Base-by-base conservation (phyloP, 2,888 invertebrate genomes). In the Nomada goodeniana region DNA sequence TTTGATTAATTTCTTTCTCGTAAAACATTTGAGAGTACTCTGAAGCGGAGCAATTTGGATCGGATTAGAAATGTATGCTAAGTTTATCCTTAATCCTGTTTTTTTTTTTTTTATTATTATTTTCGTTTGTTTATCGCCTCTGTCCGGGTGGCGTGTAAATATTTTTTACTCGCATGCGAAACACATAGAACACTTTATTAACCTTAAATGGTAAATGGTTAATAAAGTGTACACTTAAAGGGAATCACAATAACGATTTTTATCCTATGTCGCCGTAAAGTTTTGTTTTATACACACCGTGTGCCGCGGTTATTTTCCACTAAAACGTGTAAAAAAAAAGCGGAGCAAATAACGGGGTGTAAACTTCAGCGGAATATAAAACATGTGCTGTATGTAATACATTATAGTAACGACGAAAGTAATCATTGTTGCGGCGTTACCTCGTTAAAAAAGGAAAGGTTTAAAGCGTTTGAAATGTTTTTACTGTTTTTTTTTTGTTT, bases 381-480 rank as follows among this genome's bases (percentile, higher is more conserved):
- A 42, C 20, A 15, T 20, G 20, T 20, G 9, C 5, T n/a, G 23
- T 57, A 13, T 26, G 10, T 23, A 20, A 44, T 20, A 11, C 20
- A 20, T 36, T 36, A 36, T 36, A 36, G 20, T n/a, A 63, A 44
- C 20, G 15, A 63, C 7, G 47, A 47, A 26, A 63, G 47, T 47
- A 26, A 61, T 29, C 26, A 13, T 29, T 64, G 18, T 50, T 10
- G 26, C 18, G 29, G 50, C 36, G 23, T 71, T 71, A 71, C 42
- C 52, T 52, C 20, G 5, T 71, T 59, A 60, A 47, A 23, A 64
- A 47, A 7, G 26, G 9, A 29, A 9, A 18, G 7, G 50, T 52
- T 65, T 23, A 42, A 55, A n/a, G 7, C 15, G 44, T 44, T 18
- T 23, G 15, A 29, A 52, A 50, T 65, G 10, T 26, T 52, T 42